These are phyloP conservation scores for Aradophagus sp. DNA, from an alignment of 1,140 invertebrate species.

Conservation along the genomic window DNA sequence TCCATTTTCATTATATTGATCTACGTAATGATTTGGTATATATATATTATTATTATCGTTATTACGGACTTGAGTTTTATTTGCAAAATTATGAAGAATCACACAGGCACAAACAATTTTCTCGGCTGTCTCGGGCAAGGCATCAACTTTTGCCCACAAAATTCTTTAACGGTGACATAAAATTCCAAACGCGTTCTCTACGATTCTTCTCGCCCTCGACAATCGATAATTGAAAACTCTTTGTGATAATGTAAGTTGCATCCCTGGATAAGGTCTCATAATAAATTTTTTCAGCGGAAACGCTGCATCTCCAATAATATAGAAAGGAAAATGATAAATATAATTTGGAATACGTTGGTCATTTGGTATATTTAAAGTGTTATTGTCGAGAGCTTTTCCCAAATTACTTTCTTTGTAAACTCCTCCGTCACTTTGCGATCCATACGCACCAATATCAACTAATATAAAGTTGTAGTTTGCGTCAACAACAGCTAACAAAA, in stretches of 20 bases:
- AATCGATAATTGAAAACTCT: constrained; percentile 66
- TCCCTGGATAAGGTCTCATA: constrained; percentile 67
- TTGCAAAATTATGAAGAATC: constrained; percentile 15
- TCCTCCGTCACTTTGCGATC: too few species aligned
- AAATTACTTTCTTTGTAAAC: constrained; percentile 40
- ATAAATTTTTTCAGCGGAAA: constrained; percentile 68
- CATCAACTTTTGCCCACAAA: constrained; percentile 8
- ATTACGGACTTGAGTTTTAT: too few species aligned
- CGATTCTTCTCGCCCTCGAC: constrained; percentile 2
- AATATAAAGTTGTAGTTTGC: too few species aligned
- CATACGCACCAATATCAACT: too few species aligned
- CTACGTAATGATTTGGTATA: background rate
- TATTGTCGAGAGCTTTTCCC: constrained; percentile 28
- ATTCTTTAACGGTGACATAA: constrained; percentile 37
- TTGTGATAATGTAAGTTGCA: constrained; percentile 58
- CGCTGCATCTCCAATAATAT: constrained; percentile 72
- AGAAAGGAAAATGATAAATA: constrained; percentile 39
- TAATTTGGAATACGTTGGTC: constrained; percentile 27
- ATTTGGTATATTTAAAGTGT: constrained; percentile 16
- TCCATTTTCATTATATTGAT: constrained; percentile 5
- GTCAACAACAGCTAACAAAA: too few species aligned
- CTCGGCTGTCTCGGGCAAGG: background rate
- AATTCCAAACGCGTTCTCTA: constrained; percentile 37
- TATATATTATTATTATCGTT: constrained; percentile 6
- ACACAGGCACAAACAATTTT: constrained; percentile 7